Conservation (phyloP, 2,113 vertebrate species). For the Zosterops borbonicus region DNA sequence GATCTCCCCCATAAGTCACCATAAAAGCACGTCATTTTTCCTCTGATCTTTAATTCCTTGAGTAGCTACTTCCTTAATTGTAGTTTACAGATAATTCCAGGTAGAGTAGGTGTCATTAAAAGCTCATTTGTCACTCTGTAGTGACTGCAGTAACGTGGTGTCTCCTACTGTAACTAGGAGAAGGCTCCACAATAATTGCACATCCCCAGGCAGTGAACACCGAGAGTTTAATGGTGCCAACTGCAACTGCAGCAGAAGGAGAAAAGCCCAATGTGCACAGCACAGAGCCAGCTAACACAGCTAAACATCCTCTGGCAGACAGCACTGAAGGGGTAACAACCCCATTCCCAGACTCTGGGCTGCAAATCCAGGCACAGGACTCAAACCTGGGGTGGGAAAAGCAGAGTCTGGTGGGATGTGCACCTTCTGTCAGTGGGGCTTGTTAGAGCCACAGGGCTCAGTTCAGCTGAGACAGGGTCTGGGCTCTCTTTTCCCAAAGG, state of each 20-base stretch:
- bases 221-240: constrained; percentile 35
- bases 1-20: constrained; percentile 35
- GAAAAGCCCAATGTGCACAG: neutral
- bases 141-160: neutral
- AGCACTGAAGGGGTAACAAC: neutral
- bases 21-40: constrained; percentile 11
- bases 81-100: constrained; percentile 64
- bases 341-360: neutral
- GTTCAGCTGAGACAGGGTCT: neutral
- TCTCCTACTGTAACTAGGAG: constrained; percentile 64
- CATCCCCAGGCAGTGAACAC: constrained; percentile 53
- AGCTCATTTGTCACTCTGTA: constrained; percentile 49
- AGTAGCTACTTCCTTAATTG: constrained; percentile 59
- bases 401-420: neutral
- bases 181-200: constrained; percentile 60
- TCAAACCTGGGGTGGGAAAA: neutral
- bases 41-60: constrained; percentile 59
- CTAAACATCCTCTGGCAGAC: neutral
- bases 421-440: neutral
- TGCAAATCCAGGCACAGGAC: neutral
- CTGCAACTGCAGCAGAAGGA: neutral
- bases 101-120: constrained; percentile 61
- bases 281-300: neutral
- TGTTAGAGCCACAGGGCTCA: neutral
- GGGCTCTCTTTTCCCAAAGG: neutral